Evolutionary conservation across 2,888 invertebrate species (phyloP).

Genomic region (Chloromyia formosa): DNA sequence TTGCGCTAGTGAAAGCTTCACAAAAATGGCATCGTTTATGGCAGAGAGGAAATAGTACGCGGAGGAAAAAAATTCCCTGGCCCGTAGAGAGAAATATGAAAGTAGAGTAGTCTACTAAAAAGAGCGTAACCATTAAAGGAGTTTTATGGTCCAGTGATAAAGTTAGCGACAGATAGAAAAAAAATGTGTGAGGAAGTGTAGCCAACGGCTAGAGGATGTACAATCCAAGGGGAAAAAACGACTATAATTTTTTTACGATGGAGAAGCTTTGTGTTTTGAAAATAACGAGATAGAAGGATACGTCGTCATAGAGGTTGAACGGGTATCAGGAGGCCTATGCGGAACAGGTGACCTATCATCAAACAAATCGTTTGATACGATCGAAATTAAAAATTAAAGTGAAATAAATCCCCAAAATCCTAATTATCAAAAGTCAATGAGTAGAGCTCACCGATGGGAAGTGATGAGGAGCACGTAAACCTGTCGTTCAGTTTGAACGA

Average conservation of each 20-base stretch:
- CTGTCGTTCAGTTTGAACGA: no score
- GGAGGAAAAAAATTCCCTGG: neutral
- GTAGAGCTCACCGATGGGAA: no score
- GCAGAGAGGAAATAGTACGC: neutral
- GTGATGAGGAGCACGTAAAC: no score
- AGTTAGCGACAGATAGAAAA: constrained; percentile 11
- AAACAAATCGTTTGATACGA: no score
- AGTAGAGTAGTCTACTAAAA: constrained; percentile 27
- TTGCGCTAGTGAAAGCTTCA: neutral
- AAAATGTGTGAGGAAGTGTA: neutral
- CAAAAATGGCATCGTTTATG: neutral
- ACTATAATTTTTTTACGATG: neutral
- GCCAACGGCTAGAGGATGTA: neutral
- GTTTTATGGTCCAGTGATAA: constrained; percentile 33
- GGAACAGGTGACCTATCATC: no score
- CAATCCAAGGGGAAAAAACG: neutral
- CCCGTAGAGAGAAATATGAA: constrained; percentile 3
- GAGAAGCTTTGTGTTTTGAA: neutral
- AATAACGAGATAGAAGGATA: neutral
- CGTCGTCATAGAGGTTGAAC: no score
- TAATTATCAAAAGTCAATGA: no score
- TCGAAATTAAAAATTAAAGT: no score
- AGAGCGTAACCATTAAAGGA: constrained; percentile 28
- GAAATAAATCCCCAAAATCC: no score
- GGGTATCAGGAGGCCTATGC: no score